Evolutionary conservation across 2,888 invertebrate genomes (phyloP).

Genomic region (Catocala fraxini): DNA sequence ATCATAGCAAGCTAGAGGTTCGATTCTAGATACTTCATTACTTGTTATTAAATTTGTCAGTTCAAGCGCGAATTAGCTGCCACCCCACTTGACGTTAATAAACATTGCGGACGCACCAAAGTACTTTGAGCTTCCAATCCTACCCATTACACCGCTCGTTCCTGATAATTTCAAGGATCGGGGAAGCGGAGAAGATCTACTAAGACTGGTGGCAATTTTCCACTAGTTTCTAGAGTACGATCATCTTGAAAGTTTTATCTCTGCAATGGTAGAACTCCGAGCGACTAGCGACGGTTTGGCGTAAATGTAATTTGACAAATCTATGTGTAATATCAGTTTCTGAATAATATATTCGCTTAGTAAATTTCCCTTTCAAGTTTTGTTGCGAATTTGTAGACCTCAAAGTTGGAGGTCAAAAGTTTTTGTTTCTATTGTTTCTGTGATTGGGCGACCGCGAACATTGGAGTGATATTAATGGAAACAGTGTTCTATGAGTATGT

Average conservation of each 20-base stretch:
- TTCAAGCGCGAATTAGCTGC: slow-evolving; percentile 72
- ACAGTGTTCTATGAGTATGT: slow-evolving; percentile 18
- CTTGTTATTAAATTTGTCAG: slow-evolving; percentile 77
- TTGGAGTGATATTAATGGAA: slow-evolving; percentile 29
- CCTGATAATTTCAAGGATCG: slow-evolving; percentile 29
- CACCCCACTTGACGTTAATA: slow-evolving; percentile 72
- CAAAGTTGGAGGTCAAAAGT: slow-evolving; percentile 35
- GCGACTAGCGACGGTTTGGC: slow-evolving; percentile 31
- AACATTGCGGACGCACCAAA: slow-evolving; percentile 63
- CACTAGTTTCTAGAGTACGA: slow-evolving; percentile 61
- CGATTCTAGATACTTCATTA: slow-evolving; percentile 62
- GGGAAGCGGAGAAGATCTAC: slow-evolving; percentile 45
- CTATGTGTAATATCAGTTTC: slow-evolving; percentile 38
- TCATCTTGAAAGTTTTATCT: slow-evolving; percentile 72
- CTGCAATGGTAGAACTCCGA: slow-evolving; percentile 52
- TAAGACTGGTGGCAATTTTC: slow-evolving; percentile 57
- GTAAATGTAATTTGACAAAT: slow-evolving; percentile 49
- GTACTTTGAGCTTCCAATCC: slow-evolving; percentile 44
- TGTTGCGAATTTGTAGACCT: slow-evolving; percentile 34
- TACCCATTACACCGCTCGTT: slow-evolving; percentile 33
- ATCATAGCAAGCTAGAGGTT: slow-evolving; percentile 39
- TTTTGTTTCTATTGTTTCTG: slow-evolving; percentile 40
- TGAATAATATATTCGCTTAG: slow-evolving; percentile 38
- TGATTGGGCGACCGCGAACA: slow-evolving; percentile 25
- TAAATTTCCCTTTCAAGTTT: slow-evolving; percentile 28